phyloP scores from a whole-genome alignment of 2,888 invertebrate genomes.

The Autographa gamma region DNA sequence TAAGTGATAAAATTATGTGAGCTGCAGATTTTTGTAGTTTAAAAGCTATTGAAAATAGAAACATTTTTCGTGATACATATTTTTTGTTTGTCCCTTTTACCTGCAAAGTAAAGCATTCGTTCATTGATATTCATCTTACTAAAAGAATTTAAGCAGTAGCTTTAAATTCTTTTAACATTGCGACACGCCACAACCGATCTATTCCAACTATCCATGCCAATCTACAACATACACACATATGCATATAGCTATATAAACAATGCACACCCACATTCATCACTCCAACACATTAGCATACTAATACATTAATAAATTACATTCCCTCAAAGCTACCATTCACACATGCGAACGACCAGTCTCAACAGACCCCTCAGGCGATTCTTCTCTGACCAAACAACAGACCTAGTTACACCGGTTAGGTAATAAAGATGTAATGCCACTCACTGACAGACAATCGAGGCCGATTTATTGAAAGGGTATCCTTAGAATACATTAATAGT shows the following conservation, averaged over 20 bases:
- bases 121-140: too few species aligned
- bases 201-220: background rate
- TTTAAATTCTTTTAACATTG: background rate
- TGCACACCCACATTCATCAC: slow-evolving; percentile 37
- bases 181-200: background rate
- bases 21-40: too few species aligned
- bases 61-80: too few species aligned
- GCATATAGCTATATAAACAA: slow-evolving; percentile 44
- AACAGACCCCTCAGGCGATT: slow-evolving; percentile 11
- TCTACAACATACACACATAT: slow-evolving; percentile 30
- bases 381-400: slow-evolving; percentile 12
- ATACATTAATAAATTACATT: slow-evolving; percentile 53
- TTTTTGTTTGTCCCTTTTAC: too few species aligned
- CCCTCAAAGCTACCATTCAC: slow-evolving; percentile 40
- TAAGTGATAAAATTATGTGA: too few species aligned
- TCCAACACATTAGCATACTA: slow-evolving; percentile 38
- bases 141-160: too few species aligned
- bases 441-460: slow-evolving; percentile 72
- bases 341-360: slow-evolving; percentile 33
- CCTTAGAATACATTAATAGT: slow-evolving; percentile 49
- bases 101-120: too few species aligned
- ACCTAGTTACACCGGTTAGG: slow-evolving; percentile 29
- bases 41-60: too few species aligned
- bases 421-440: slow-evolving; percentile 49
- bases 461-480: slow-evolving; percentile 54